A percentile compares a stretch with the other conserved stretches of the same genome.
Conservation (phyloP, 2,888 invertebrate genomes). For the Bugulina stolonifera region DNA sequence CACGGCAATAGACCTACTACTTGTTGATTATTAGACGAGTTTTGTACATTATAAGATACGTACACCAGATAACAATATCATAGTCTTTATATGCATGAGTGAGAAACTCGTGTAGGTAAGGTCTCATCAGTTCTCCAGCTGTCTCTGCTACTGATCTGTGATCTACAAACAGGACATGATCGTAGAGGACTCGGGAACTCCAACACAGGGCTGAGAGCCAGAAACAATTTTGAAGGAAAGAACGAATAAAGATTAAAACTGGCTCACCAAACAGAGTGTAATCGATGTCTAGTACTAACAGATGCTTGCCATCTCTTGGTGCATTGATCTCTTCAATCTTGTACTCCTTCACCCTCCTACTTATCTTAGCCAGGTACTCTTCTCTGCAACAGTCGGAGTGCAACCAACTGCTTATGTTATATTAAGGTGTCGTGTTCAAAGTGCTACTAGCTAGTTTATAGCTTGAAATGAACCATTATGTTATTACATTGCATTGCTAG, state of each 20-base stretch:
- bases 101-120: constrained; percentile 88
- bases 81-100: constrained; percentile 65
- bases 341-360: constrained; percentile 75
- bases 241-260: too few relatives aligned
- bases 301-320: constrained; percentile 75
- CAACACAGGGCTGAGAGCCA: neutral
- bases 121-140: constrained; percentile 83
- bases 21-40: too few relatives aligned
- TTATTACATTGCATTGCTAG: too few relatives aligned
- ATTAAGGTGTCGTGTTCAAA: neutral
- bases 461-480: too few relatives aligned
- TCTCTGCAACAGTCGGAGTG: constrained; percentile 36
- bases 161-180: constrained; percentile 58
- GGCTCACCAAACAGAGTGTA: constrained; percentile 79
- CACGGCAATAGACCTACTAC: too few relatives aligned
- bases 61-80: constrained; percentile 92
- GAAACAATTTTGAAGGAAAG: too few relatives aligned
- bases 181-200: too few relatives aligned
- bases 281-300: constrained; percentile 89
- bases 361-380: constrained; percentile 58
- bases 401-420: neutral
- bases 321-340: constrained; percentile 74
- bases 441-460: neutral
- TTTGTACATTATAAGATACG: too few relatives aligned
- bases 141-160: constrained; percentile 87